phyloP scores from a whole-genome alignment of 2,113 vertebrate species.

The Centropristis striata region DNA sequence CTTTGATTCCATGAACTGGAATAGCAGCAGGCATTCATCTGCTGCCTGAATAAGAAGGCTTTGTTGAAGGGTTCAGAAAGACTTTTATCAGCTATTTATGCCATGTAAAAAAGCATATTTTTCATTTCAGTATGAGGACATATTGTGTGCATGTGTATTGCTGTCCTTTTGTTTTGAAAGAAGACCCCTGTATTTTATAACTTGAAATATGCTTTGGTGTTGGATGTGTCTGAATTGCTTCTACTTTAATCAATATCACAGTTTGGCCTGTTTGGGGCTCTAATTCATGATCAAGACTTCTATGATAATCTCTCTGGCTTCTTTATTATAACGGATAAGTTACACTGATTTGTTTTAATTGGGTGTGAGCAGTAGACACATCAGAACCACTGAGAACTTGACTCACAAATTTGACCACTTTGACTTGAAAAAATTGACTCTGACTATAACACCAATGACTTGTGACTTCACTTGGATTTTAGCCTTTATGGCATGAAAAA shows the following conservation, averaged over 20 bases:
- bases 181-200: neutral
- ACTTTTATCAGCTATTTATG: conserved; percentile 4
- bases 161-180: neutral
- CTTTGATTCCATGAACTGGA: conserved; percentile 15
- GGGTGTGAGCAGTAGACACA: neutral
- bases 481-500: no score
- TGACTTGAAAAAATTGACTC: no score
- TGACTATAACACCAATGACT: no score
- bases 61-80: conserved; percentile 9
- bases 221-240: neutral
- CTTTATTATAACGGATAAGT: neutral
- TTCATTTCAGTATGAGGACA: neutral
- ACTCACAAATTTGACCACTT: no score
- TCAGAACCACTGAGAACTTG: neutral
- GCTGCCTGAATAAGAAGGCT: conserved; percentile 8
- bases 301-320: neutral
- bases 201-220: neutral
- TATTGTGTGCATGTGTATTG: neutral
- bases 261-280: neutral
- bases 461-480: no score
- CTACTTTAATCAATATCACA: neutral
- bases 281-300: neutral
- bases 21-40: conserved; percentile 30
- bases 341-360: neutral
- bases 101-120: neutral